Percentiles rank a stretch among this genome's conserved stretches.
phyloP scores from a whole-genome alignment of 2,888 invertebrate genomes.

The Tipula unca region DNA sequence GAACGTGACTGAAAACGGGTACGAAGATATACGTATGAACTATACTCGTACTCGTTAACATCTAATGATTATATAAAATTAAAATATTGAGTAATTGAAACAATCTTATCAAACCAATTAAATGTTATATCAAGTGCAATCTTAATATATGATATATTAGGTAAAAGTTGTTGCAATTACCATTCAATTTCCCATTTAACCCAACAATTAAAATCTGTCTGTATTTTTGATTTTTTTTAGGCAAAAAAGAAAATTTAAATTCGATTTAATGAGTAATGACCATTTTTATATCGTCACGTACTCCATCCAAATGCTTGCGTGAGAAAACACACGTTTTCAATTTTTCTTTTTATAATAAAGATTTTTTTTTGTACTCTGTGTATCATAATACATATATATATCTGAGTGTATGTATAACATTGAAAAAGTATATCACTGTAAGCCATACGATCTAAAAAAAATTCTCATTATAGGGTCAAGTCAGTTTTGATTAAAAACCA shows the following conservation, averaged over 20 bases:
- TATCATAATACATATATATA: background rate
- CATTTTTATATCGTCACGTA: background rate
- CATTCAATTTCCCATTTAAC: background rate
- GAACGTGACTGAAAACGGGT: background rate
- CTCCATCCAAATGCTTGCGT: background rate
- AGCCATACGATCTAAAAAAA: background rate
- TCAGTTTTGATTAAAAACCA: background rate
- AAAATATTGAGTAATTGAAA: background rate
- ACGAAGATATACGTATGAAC: background rate
- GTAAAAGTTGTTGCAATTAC: background rate
- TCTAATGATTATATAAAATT: background rate
- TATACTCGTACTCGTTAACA: background rate
- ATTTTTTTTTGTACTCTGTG: background rate
- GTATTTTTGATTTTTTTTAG: background rate
- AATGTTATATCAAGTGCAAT: background rate
- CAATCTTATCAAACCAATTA: background rate
- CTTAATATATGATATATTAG: background rate
- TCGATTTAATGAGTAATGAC: background rate
- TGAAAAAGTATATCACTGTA: background rate
- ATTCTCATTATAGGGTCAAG: background rate
- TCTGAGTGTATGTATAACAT: background rate
- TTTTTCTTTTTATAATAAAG: background rate
- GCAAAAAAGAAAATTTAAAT: background rate
- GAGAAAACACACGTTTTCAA: background rate
- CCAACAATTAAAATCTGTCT: background rate